Percentiles rank a stretch among this genome's conserved stretches.
Evolutionary conservation across 2,888 invertebrate species (phyloP).

Genomic region (Taphrorychus bicolor): DNA sequence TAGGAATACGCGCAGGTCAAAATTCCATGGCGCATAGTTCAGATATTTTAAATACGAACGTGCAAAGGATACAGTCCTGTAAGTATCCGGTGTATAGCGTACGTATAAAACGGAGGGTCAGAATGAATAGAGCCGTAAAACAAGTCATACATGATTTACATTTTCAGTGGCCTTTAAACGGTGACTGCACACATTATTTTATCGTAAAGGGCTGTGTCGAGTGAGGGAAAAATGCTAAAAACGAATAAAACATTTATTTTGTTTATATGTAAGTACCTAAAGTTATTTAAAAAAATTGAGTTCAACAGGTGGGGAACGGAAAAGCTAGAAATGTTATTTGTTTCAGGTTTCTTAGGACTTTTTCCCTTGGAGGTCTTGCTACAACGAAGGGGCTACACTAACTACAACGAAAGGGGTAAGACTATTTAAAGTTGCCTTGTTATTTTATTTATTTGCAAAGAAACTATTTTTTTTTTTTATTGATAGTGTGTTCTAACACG

Average conservation of each 20-base stretch:
- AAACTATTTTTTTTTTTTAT: background rate
- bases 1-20: constrained; percentile 2
- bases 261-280: constrained; percentile 9
- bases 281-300: background rate
- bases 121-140: constrained; percentile 14
- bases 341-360: constrained; percentile 4
- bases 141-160: constrained; percentile 7
- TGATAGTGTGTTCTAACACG: background rate
- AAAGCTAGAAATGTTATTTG: background rate
- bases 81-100: constrained; percentile 9
- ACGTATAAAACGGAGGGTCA: constrained; percentile 8
- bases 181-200: constrained; percentile 5
- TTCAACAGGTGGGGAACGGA: constrained; percentile 1
- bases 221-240: background rate
- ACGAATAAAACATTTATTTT: background rate
- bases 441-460: background rate
- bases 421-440: background rate
- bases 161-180: constrained; percentile 3
- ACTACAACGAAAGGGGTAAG: background rate
- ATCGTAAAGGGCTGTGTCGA: background rate
- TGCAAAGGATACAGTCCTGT: constrained; percentile 1
- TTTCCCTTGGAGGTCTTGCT: background rate
- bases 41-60: background rate
- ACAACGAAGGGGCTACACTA: background rate
- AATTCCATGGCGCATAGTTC: constrained; percentile 1